Evolutionary conservation across 2,113 vertebrate genomes (phyloP).

Genomic region (Chionodraco myersi): DNA sequence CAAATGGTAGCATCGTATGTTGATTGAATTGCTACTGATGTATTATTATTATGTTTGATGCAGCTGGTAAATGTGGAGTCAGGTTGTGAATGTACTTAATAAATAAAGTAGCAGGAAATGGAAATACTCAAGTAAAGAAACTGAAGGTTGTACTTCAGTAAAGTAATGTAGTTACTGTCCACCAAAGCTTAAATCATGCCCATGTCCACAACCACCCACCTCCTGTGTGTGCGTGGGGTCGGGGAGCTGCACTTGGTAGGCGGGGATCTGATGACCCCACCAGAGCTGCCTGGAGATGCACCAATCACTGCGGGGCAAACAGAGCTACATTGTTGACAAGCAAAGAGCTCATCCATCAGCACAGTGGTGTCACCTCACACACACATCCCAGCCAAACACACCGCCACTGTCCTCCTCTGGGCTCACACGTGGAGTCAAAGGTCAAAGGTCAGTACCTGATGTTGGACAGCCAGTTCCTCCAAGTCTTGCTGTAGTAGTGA

Average conservation of each 20-base stretch:
- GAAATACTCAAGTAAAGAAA: no score
- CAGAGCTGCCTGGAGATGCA: conserved; percentile 88
- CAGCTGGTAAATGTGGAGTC: no score
- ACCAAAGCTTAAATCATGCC: neutral
- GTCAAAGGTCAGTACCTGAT: conserved; percentile 78
- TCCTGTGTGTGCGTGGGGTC: conserved; percentile 41
- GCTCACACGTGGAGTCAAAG: neutral
- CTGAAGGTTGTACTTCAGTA: no score
- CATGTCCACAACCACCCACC: conserved; percentile 57
- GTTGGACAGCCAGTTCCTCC: conserved; percentile 89
- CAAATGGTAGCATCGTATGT: no score
- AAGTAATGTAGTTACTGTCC: no score
- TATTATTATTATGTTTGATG: no score
- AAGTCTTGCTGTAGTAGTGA: conserved; percentile 87
- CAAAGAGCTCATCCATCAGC: conserved; percentile 51
- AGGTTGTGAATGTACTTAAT: no score
- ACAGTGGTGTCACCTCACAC: conserved; percentile 17
- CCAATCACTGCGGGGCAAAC: conserved; percentile 83
- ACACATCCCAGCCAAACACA: conserved; percentile 8
- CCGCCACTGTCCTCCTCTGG: neutral
- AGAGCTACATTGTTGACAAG: conserved; percentile 44
- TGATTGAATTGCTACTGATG: no score
- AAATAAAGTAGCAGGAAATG: no score
- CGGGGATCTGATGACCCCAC: conserved; percentile 89
- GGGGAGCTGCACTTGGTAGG: conserved; percentile 80